Base-by-base conservation (phyloP, 92 coral and sea anemone genomes). In the Metridium senile region DNA sequence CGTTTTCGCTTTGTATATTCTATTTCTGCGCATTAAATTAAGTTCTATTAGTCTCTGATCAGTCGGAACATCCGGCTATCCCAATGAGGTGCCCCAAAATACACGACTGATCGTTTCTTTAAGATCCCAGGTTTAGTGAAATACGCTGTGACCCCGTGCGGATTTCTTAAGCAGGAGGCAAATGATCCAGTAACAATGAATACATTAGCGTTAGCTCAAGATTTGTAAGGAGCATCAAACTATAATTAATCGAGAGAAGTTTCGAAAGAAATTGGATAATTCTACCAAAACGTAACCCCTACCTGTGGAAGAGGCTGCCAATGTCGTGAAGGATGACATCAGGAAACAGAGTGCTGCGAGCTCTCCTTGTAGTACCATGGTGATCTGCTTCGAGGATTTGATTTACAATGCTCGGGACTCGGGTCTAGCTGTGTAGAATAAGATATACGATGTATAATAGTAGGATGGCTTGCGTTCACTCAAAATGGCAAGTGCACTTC, bases 11-110 rank as follows among this genome's bases (percentile, higher is more conserved):
- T 16, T 10, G 43, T 66, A 33, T 11, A 25, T 27, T 7, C 26
- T 33, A n/a, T n/a, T n/a, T n/a, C n/a, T n/a, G n/a, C n/a, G 49
- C 6, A 33, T 54, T 62, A 1, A 30, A 63, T 39, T 7, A 28
- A 28, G n/a, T 63, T 28, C 16, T 10, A 28, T 62, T 31, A 8
- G 61, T 58, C 70, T 75, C 45, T 46, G 80, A 75, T 62, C 80
- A 63, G 80, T 28, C 31, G 80, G 80, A 75, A 68, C 61, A 75
- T 75, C 80, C 80, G 80, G 80, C 34, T 18, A 10, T 43, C 80
- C n/a, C 80, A 34, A 33, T 33, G 22, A 62, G 80, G 71, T 64
- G 80, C 80, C 80, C 11, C 26, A 26, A 35, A 46, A 75, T 32
- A 51, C 80, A 62, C n/a, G n/a, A n/a, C 70, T 54, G 76, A 53